Percentiles rank a stretch among this genome's conserved stretches.
Conservation (phyloP, 92 coral and sea anemone species). For the Muricea muricata region DNA sequence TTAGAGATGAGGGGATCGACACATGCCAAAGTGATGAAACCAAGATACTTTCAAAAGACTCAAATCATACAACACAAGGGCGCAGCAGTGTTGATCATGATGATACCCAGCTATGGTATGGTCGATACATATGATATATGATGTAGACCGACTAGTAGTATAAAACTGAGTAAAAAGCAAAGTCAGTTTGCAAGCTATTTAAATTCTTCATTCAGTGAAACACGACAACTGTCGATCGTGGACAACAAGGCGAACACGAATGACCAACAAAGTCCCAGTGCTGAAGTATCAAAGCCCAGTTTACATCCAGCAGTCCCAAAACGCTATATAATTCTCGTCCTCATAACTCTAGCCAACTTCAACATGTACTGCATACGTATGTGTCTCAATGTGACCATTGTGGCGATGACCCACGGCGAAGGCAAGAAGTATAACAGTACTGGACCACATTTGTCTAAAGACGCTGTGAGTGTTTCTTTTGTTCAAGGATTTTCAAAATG, state of each 20-base stretch:
- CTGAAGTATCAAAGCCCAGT: background rate
- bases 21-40: background rate
- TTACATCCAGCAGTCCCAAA: constrained; percentile 39
- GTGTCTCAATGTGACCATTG: constrained; percentile 79
- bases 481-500: too few species aligned
- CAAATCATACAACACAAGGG: background rate
- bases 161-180: background rate
- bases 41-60: background rate
- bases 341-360: constrained; percentile 66
- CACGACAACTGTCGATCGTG: background rate
- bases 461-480: background rate
- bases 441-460: background rate
- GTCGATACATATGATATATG: background rate
- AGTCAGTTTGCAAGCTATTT: background rate
- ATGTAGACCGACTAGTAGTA: background rate
- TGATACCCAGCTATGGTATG: background rate
- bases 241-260: background rate
- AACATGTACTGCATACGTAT: constrained; percentile 79
- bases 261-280: background rate
- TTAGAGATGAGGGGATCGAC: background rate
- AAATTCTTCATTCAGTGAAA: background rate
- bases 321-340: constrained; percentile 68
- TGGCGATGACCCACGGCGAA: constrained; percentile 62
- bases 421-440: background rate
- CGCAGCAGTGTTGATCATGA: background rate